Base-by-base conservation (phyloP, 2,113 vertebrate species). In the Gallinago paraguaiae region DNA sequence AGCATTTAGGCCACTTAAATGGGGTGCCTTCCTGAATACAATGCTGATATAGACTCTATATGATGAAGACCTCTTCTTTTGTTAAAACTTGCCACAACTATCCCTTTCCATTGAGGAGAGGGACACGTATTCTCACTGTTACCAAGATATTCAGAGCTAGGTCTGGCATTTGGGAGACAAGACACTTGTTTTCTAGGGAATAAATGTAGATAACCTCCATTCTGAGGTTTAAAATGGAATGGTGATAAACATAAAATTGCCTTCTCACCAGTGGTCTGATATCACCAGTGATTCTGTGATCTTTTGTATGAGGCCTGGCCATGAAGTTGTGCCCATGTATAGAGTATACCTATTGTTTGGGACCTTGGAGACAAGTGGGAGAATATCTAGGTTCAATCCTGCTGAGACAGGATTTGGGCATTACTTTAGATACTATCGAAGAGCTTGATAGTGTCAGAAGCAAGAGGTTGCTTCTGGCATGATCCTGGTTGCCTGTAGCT, bases 391-490 rank as follows among this genome's bases (percentile, higher is more conserved):
- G 20, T 91, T 95, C 39, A 79, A 23, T 82, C 81, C 16, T 92
- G 81, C 74, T 80, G 69, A 76, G 77, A 81, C 91, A 95, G 65
- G 72, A 84, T 84, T 74, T 48, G 19, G 23, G 39, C 60, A 68
- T 84, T 90, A 71, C n/a, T 67, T 86, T 68, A 96, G 91, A 95
- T 95, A 18, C 27, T 91, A 89, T 95, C 65, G 6, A 89, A 93
- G 67, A 56, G 1, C 48, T 89, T 31, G 8, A 63, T 60, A 89
- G 33, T 75, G 69, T 93, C 65, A 95, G 57, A 97, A 94, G 33
- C 65, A 93, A 92, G 64, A 88, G 39, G 13, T 68, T 95, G 56
- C 83, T 93, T 84, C 74, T 95, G 81, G 84, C 83, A 84, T 85
- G 61, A 86, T 64, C 24, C 64, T 75, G 33, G 39, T 93, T 95